Evolutionary conservation across 2,888 invertebrate genomes (phyloP).

Genomic region (Thereva nobilitata): DNA sequence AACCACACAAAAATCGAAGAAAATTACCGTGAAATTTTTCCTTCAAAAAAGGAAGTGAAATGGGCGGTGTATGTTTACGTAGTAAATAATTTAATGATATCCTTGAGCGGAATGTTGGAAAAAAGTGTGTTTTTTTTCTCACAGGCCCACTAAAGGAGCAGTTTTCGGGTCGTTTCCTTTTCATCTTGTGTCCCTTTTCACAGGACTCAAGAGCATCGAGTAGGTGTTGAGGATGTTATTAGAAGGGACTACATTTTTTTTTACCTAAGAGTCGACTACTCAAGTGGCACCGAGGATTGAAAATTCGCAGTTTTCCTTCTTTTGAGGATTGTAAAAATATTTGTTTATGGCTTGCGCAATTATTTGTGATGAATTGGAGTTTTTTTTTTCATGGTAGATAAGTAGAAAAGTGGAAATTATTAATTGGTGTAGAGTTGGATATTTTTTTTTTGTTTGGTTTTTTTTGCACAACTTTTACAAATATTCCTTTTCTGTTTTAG

Average conservation of each 20-base stretch:
- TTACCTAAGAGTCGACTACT: not conserved
- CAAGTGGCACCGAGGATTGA: conserved; percentile 8
- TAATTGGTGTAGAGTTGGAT: not conserved
- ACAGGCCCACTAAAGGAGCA: conserved; percentile 33
- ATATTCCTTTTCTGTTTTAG: no score
- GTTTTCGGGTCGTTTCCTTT: conserved; percentile 16
- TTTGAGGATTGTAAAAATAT: not conserved
- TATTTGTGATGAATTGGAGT: conserved; percentile 21
- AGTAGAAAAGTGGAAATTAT: not conserved
- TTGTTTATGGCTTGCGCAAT: conserved; percentile 18
- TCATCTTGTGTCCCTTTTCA: conserved; percentile 6
- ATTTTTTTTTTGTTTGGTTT: no score
- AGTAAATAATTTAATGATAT: conserved; percentile 40
- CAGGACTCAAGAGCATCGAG: conserved; percentile 16
- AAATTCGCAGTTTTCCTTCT: conserved; percentile 3
- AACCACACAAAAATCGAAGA: conserved; percentile 20
- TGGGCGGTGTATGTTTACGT: conserved; percentile 36
- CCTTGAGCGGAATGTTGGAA: conserved; percentile 16
- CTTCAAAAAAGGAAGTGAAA: conserved; percentile 11
- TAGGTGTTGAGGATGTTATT: conserved; percentile 36
- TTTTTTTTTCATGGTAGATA: not conserved
- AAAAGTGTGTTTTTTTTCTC: conserved; percentile 12
- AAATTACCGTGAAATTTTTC: conserved; percentile 21
- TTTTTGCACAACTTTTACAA: no score
- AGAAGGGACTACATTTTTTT: conserved; percentile 11